These are phyloP conservation scores for Diploscapter pachys DNA, from an alignment of 1,140 invertebrate species.

Conservation along the genomic window DNA sequence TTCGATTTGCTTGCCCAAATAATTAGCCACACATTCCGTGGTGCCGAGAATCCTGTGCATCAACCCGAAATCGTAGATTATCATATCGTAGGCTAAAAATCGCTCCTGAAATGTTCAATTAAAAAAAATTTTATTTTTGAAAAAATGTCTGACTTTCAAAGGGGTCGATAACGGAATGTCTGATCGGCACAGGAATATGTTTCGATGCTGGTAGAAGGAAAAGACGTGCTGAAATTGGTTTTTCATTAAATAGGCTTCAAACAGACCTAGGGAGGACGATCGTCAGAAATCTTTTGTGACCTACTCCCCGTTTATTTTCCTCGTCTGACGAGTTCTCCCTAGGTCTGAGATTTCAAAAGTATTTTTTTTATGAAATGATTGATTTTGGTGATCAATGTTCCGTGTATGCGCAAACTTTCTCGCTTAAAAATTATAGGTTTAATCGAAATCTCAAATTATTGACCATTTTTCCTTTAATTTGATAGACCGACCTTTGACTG, in stretches of 20 bases:
- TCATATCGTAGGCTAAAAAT: slow-evolving; percentile 53
- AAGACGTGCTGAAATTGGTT: slow-evolving; percentile 44
- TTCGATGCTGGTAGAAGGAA: slow-evolving; percentile 41
- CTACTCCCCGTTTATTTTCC: too few relatives aligned
- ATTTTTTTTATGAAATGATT: too few relatives aligned
- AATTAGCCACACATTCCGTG: slow-evolving; percentile 54
- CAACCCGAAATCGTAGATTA: slow-evolving; percentile 54
- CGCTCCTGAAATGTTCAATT: slow-evolving; percentile 15
- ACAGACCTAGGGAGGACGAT: too few relatives aligned
- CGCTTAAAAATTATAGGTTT: background rate
- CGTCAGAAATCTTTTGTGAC: too few relatives aligned
- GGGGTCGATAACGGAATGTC: slow-evolving; percentile 5
- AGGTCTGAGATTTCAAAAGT: too few relatives aligned
- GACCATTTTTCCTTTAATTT: too few relatives aligned
- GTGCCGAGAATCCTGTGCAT: slow-evolving; percentile 52
- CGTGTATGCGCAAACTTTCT: background rate
- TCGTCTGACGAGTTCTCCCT: too few relatives aligned
- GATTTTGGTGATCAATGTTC: too few relatives aligned
- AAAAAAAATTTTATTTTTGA: background rate
- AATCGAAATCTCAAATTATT: too few relatives aligned
- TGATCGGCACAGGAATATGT: slow-evolving; percentile 50
- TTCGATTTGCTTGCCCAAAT: slow-evolving; percentile 26
- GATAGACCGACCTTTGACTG: too few relatives aligned
- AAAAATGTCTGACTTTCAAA: background rate
- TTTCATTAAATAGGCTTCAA: too few relatives aligned